Conservation (phyloP, 2,888 invertebrate genomes). For the Hylaea fasciaria region DNA sequence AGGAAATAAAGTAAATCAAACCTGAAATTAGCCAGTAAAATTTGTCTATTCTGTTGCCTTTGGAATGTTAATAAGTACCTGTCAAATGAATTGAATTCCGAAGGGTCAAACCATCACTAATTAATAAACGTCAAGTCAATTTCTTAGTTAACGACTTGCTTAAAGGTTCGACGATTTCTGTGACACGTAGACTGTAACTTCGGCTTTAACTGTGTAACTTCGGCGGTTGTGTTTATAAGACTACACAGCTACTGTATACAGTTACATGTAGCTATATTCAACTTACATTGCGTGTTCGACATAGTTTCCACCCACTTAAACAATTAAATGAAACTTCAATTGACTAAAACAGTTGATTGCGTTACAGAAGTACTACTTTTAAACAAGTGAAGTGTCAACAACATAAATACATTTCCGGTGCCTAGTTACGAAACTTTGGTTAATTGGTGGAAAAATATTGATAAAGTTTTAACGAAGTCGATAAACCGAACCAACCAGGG, state of each 20-base stretch:
- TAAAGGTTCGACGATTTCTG: too few relatives aligned
- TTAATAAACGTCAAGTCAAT: conserved; percentile 61
- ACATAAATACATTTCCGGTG: background rate
- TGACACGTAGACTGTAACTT: too few relatives aligned
- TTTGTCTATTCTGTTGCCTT: conserved; percentile 11
- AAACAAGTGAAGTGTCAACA: background rate
- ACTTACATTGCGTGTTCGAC: too few relatives aligned
- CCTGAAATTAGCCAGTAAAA: too few relatives aligned
- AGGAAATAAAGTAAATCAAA: too few relatives aligned
- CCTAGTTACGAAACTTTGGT: conserved; percentile 37
- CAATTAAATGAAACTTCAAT: too few relatives aligned
- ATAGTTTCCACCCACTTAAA: too few relatives aligned
- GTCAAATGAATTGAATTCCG: conserved; percentile 48
- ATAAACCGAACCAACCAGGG: conserved; percentile 38
- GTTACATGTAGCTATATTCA: too few relatives aligned
- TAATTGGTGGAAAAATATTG: conserved; percentile 48
- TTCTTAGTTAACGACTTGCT: conserved; percentile 33
- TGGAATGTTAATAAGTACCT: conserved; percentile 62
- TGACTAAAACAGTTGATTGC: background rate
- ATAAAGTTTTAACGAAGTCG: conserved; percentile 68
- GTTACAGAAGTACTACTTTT: background rate
- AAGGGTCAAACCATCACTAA: conserved; percentile 49
- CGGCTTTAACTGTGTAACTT: too few relatives aligned
- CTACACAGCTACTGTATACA: too few relatives aligned
- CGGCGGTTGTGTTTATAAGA: too few relatives aligned